A percentile compares a stretch with the other conserved stretches of the same genome.
phyloP scores from a whole-genome alignment of 2,888 invertebrate genomes.

The Eristalis intricaria region DNA sequence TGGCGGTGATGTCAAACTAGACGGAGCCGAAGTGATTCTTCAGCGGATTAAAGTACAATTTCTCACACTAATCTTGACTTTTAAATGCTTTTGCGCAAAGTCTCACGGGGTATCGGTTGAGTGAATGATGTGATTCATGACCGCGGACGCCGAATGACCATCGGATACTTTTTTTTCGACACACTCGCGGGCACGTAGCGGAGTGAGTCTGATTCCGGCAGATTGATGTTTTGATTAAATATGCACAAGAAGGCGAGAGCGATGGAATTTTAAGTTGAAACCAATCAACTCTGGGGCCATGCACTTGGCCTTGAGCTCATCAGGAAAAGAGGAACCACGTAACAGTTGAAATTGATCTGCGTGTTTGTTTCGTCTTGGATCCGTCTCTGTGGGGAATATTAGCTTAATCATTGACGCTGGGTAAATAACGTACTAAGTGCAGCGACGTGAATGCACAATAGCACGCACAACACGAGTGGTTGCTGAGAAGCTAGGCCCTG shows the following conservation, averaged over 20 bases:
- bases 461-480: too few relatives aligned
- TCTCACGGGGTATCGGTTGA: not conserved
- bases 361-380: too few relatives aligned
- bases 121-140: not conserved
- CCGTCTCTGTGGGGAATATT: too few relatives aligned
- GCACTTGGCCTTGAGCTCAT: not conserved
- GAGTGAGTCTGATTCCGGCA: not conserved
- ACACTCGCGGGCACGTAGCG: not conserved
- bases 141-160: not conserved
- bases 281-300: not conserved
- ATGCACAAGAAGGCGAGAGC: not conserved
- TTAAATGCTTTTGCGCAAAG: not conserved
- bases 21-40: not conserved
- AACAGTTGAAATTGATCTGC: not conserved
- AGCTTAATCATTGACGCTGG: too few relatives aligned
- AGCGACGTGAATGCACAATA: too few relatives aligned
- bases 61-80: not conserved
- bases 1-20: not conserved
- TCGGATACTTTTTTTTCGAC: not conserved
- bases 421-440: too few relatives aligned
- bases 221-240: not conserved
- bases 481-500: too few relatives aligned
- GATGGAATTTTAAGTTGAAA: not conserved
- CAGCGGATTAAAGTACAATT: not conserved
- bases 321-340: not conserved